Conservation (phyloP, 2,113 vertebrate species). For the Brachypodius melanocephalos region DNA sequence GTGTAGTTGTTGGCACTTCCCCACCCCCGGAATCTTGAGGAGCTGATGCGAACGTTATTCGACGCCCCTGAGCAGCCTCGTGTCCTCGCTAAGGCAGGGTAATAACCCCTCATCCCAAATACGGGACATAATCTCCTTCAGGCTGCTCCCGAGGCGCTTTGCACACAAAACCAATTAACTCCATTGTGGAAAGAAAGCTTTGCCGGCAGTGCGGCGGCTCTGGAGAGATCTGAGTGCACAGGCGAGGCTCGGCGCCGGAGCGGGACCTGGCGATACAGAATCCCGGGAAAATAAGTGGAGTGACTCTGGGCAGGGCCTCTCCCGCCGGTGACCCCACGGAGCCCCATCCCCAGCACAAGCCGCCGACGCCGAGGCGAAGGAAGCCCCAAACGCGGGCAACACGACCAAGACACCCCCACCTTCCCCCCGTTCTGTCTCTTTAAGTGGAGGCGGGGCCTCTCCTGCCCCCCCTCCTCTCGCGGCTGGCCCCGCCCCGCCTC, state of each 20-base stretch:
- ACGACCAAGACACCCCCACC: accelerated
- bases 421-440: accelerated
- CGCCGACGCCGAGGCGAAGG: too few species aligned
- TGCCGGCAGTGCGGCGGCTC: accelerated
- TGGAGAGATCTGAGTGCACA: accelerated
- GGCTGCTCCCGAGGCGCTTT: background rate
- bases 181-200: background rate
- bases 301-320: too few species aligned
- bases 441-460: background rate
- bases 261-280: background rate
- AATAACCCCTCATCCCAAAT: background rate
- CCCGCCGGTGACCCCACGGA: accelerated
- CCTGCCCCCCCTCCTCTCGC: accelerated
- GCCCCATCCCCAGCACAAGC: accelerated
- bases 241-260: background rate
- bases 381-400: accelerated
- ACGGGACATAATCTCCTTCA: background rate
- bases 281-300: too few species aligned
- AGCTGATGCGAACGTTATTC: background rate
- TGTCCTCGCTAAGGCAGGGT: accelerated
- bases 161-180: background rate
- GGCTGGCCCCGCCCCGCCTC: background rate
- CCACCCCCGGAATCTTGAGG: accelerated
- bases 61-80: background rate
- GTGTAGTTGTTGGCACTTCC: background rate